Evolutionary conservation across 2,888 invertebrate species (phyloP), one percentile per base, ranked within the genome.

Genomic region (Phorcus lineatus): DNA sequence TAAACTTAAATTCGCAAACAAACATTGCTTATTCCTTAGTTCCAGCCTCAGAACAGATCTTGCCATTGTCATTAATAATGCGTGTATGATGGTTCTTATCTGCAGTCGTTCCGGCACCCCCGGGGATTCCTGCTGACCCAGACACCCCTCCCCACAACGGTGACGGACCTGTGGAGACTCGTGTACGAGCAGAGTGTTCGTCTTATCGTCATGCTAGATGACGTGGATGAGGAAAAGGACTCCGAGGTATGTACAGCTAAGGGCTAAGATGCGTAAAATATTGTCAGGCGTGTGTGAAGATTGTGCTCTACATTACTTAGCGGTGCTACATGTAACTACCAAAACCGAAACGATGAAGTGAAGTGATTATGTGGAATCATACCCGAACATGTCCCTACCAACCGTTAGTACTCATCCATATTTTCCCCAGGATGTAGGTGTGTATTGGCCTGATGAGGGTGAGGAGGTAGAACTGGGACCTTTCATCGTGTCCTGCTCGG

Each of bases 151-250:
- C 84, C 88, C 6, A 78, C 85, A 66, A 92, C 91, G 17, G 84
- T 87, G 7, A 82, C 81, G 22, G 92, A 92, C 81, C 90, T 92
- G 80, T 92, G 92, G 92, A 78, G 88, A 19, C 86, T 92, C 83
- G 81, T 92, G 40, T 70, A 70, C 40, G 70, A 70, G 31, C 70
- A 70, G 28, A 24, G 19, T 36, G 40, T 70, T 17, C 28, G 40
- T 19, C 31, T 40, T 19, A n/a, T 70, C 19, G 19, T 70, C 36
- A 70, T 70, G 70, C 17, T 70, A 1, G 70, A 70, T 36, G 36
- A n/a, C 40, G 36, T 70, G 11, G 19, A 31, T 4, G 70, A 70
- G 31, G 70, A 67, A 17, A 24, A 70, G n/a, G 70, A 70, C n/a
- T 19, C 36, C 13, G 70, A 70, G 40, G 70, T 70, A 19, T n/a